Percentiles rank a stretch among this genome's conserved stretches.
Evolutionary conservation across 2,113 vertebrate species (phyloP).

Genomic region (Serranochromis macrocephalus): DNA sequence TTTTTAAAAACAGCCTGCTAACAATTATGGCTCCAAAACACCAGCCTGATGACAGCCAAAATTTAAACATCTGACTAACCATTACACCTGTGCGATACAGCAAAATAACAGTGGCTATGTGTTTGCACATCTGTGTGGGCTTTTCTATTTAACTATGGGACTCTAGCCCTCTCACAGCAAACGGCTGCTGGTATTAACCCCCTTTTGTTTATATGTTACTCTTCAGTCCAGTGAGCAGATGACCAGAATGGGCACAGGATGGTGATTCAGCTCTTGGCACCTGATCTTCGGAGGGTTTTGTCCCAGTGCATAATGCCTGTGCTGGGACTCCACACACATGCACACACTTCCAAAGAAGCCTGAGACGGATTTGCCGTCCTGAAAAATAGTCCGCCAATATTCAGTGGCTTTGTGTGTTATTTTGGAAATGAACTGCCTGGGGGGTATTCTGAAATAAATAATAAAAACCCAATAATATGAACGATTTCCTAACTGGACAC

Average conservation of each 20-base stretch:
- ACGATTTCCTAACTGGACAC: slow-evolving; percentile 10
- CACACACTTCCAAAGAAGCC: not conserved
- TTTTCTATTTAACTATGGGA: slow-evolving; percentile 4
- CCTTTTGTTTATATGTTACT: slow-evolving; percentile 13
- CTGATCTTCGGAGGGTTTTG: not conserved
- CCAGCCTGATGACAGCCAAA: not conserved
- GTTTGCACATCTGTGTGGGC: slow-evolving; percentile 48
- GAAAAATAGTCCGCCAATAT: not conserved
- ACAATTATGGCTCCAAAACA: not conserved
- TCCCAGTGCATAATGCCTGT: not conserved
- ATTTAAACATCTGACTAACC: not conserved
- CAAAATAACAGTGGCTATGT: not conserved
- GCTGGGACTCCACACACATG: not conserved
- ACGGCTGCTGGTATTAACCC: not conserved
- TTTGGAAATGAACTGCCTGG: not conserved
- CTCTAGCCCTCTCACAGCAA: not conserved
- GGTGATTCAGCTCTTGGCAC: slow-evolving; percentile 18
- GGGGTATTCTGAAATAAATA: not conserved
- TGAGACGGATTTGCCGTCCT: not conserved
- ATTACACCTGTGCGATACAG: not conserved
- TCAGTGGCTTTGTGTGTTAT: not conserved
- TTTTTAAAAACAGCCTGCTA: not conserved
- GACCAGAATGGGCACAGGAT: not conserved
- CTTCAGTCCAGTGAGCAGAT: slow-evolving; percentile 15
- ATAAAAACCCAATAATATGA: not conserved